Evolutionary conservation across 2,113 vertebrate genomes (phyloP).

Genomic region (Gallinago media): DNA sequence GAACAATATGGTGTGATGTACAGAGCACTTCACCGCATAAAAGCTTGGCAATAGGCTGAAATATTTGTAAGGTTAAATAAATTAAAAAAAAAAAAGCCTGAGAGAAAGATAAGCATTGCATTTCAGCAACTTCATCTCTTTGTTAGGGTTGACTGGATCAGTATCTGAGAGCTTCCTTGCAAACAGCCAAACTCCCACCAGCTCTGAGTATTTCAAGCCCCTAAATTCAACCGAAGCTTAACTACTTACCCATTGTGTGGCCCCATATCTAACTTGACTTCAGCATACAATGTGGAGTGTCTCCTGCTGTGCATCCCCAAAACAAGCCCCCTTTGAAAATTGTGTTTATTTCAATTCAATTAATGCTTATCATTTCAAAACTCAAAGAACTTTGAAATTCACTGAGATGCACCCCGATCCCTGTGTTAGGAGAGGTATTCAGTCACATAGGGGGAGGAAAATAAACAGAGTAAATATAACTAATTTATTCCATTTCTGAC

Average conservation of each 20-base stretch:
- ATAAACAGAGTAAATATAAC: background rate
- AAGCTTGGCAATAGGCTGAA: background rate
- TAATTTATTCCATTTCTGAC: constrained; percentile 1
- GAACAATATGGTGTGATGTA: background rate
- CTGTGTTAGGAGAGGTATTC: background rate
- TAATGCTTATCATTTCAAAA: background rate
- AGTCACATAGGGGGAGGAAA: background rate
- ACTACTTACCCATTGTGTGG: background rate
- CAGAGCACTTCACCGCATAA: background rate
- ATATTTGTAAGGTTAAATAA: background rate
- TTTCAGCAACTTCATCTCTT: background rate
- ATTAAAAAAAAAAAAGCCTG: background rate
- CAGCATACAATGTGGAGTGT: background rate
- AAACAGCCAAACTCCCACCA: background rate
- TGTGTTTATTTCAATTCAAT: background rate
- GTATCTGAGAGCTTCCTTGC: background rate
- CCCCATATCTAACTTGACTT: background rate
- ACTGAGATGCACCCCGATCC: background rate
- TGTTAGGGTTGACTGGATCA: background rate
- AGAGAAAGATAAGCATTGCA: background rate
- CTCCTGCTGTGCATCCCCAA: background rate
- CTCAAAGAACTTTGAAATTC: background rate
- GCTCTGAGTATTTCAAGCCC: background rate
- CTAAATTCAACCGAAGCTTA: background rate
- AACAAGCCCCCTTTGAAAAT: constrained; percentile 5